Base-by-base conservation (phyloP, 2,113 vertebrate species). In the Glaucidium brasilianum region DNA sequence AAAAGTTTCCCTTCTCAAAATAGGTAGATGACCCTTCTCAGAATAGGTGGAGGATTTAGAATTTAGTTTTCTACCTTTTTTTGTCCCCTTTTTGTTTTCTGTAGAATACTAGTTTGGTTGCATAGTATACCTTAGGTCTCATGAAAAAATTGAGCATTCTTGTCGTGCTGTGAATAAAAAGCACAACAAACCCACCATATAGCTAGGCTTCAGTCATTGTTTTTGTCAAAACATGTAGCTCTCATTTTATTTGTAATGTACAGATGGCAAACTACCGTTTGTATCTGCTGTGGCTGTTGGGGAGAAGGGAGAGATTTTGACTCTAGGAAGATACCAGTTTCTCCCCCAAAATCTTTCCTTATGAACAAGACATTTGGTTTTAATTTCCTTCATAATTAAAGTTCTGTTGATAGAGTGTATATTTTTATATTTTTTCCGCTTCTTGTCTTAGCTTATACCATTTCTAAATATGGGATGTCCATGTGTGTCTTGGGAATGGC, bases 401-500 rank as follows among this genome's bases (percentile, higher is more conserved):
- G 63, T 63, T 85, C 63, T 43, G 23, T 73, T 93, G 10, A n/a
- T 45, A 72, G 11, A 82, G 21, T 52, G 19, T 76, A 67, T 80
- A 55, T 71, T 85, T 45, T 37, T 45, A n/a, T 26, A 26, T 63
- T 72, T 85, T 56, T 78, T 71, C 66, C 12, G 18, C 11, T 62
- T 41, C 78, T 89, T 96, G 22, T 98, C 95, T 93, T 95, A 99
- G 99, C 99, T 6, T 99, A 99, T 64, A 99, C 99, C 7, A 99
- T 99, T 98, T 99, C 99, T 26, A 99, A 99, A 91, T 99, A 99
- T 39, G 99, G 99, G 21, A 99, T 99, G 99, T 99, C 99, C 84
- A 99, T 99, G 99, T 99, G 99, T 71, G 99, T 99, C 53, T 98
- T 99, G 96, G 99, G 99, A 86, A 99, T 99, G 99, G 98, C 99